Evolutionary conservation across 2,888 invertebrate species (phyloP), one percentile per base, ranked within the genome.

Genomic region (Eremobia ochroleuca): DNA sequence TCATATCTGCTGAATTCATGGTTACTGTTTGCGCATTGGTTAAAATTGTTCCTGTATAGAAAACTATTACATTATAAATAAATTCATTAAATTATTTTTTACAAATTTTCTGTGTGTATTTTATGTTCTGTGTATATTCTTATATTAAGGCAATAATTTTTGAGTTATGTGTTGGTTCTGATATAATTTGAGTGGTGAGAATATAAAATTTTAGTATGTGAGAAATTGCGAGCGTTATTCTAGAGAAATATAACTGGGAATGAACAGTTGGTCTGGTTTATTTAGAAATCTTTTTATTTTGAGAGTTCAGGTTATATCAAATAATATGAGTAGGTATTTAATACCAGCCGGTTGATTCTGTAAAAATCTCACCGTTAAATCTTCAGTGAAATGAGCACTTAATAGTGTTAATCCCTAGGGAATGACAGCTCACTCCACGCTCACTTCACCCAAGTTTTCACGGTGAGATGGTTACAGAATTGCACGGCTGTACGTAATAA

Each of bases 161-260:
- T 34, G 52, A 68, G 43, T 75, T 79, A 68, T 81, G 81, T 76
- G 81, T 58, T 18, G 0, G 28, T 52, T 49, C 28, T 34, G 28
- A 59, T 68, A 68, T 52, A 49, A 64, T 76, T 81, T 59, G 40
- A 68, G 61, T 55, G 46, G 79, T 21, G 15, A 28, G 34, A 40
- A 49, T 49, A 68, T 79, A 76, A 81, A 81, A 69, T 64, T 64
- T 81, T 31, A 59, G 62, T 76, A 31, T 68, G 40, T 43, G 76
- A 34, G 49, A 28, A 75, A 52, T 64, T 43, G 31, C 34, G 40
- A 81, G 34, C 25, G 49, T 65, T 40, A 72, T 59, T 73, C 34
- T 31, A 1, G n/a, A 49, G 64, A 68, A 68, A 68, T 68, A 81
- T 64, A 62, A 58, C 21, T 52, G n/a, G 28, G 1, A 65, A 37